phyloP scores from a whole-genome alignment of 2,113 vertebrate species.

The Brachyistius frenatus region DNA sequence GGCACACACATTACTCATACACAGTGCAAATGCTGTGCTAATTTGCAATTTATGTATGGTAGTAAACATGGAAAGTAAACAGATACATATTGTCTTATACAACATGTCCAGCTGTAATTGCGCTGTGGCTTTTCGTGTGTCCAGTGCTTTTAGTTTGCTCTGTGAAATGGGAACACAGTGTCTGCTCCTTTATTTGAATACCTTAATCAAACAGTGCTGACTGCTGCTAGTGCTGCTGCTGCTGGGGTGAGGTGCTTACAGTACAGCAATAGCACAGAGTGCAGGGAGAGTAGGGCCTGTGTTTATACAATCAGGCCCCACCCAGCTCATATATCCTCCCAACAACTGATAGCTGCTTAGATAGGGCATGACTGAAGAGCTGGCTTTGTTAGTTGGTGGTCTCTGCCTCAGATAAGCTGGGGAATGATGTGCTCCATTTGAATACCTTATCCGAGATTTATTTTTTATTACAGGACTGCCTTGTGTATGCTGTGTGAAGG shows the following conservation, averaged over 20 bases:
- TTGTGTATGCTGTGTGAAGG: conserved; percentile 56
- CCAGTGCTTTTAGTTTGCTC: conserved; percentile 61
- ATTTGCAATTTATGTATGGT: conserved; percentile 24
- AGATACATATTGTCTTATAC: conserved; percentile 18
- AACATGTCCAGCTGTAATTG: conserved; percentile 52
- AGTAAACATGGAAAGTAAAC: conserved; percentile 29
- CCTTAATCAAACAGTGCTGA: conserved; percentile 80
- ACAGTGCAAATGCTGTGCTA: conserved; percentile 10
- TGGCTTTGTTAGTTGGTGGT: conserved; percentile 80
- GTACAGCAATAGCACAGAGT: conserved; percentile 58
- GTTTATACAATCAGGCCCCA: conserved; percentile 77
- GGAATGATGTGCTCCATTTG: conserved; percentile 70
- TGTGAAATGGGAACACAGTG: conserved; percentile 73
- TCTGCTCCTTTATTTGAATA: conserved; percentile 81
- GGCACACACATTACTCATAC: neutral
- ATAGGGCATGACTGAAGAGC: conserved; percentile 76
- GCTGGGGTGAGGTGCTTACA: conserved; percentile 59
- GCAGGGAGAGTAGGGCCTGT: conserved; percentile 63
- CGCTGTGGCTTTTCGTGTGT: conserved; percentile 42
- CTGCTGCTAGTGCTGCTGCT: conserved; percentile 52
- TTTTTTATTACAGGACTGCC: conserved; percentile 57
- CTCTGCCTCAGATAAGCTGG: conserved; percentile 69
- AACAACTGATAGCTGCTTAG: conserved; percentile 80
- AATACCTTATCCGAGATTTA: conserved; percentile 71
- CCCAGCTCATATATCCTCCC: conserved; percentile 83